A percentile compares a stretch with the other conserved stretches of the same genome.
Conservation (phyloP, 2,888 invertebrate species). For the Holacanthella duospinosa region DNA sequence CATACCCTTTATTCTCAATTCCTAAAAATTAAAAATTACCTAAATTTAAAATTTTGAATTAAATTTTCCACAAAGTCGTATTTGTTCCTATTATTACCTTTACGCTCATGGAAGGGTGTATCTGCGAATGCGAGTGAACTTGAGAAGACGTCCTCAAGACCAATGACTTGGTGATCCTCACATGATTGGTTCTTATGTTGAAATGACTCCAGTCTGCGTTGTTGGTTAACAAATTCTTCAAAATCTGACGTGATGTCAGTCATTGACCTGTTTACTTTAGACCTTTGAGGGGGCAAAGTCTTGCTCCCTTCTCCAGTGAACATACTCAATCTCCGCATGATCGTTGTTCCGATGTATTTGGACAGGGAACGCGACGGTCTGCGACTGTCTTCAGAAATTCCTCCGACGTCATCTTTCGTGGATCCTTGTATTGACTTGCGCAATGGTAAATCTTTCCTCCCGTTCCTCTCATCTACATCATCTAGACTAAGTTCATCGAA, state of each 20-base stretch:
- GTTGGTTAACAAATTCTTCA: slow-evolving; percentile 30
- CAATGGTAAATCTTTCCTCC: slow-evolving; percentile 14
- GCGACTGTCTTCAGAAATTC: not conserved
- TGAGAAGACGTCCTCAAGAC: not conserved
- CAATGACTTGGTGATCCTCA: not conserved
- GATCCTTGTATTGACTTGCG: slow-evolving; percentile 19
- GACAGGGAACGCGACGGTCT: slow-evolving; percentile 25
- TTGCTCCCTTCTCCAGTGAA: not conserved
- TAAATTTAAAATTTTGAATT: not conserved
- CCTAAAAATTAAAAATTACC: not conserved
- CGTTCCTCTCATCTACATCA: not conserved
- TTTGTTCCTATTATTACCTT: not conserved
- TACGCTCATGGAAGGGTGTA: slow-evolving; percentile 3
- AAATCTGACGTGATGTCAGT: slow-evolving; percentile 29
- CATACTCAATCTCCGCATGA: slow-evolving; percentile 5
- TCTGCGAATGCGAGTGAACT: slow-evolving; percentile 3
- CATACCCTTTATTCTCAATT: not conserved
- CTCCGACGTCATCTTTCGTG: slow-evolving; percentile 9
- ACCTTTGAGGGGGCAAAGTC: not conserved
- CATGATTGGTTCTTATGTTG: not conserved
- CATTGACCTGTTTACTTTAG: slow-evolving; percentile 16
- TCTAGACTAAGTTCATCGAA: slow-evolving; percentile 30
- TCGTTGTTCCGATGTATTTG: slow-evolving; percentile 24
- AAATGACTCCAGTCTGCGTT: slow-evolving; percentile 19
- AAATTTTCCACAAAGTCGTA: not conserved